Evolutionary conservation across 64 coral and sea anemone genomes (phyloP).

Genomic region (Pocillopora damicornis): DNA sequence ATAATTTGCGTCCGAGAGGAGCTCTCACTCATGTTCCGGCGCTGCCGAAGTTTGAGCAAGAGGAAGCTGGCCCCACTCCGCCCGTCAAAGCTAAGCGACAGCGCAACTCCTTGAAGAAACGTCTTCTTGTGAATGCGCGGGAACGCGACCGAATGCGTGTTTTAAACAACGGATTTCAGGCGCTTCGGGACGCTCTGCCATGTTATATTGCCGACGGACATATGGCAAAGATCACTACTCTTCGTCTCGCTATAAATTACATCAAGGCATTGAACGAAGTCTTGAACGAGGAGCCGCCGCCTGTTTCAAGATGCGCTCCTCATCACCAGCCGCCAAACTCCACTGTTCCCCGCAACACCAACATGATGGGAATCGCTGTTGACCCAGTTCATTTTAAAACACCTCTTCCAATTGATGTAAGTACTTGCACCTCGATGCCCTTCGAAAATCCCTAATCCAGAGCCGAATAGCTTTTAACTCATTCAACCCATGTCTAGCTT

Average conservation of each 20-base stretch:
- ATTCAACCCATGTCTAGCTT: background rate
- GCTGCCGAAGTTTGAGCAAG: conserved; percentile 42
- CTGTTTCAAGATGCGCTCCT: background rate
- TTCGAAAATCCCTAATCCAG: no score
- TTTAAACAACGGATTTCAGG: conserved; percentile 90
- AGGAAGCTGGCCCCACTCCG: conserved; percentile 33
- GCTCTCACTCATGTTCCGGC: conserved; percentile 35
- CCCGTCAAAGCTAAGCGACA: conserved; percentile 79
- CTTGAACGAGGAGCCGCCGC: conserved; percentile 57
- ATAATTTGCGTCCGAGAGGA: conserved; percentile 82
- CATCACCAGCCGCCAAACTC: background rate
- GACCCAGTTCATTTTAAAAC: background rate
- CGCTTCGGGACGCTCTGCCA: conserved; percentile 84
- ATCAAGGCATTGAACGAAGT: conserved; percentile 97
- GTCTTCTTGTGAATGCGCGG: conserved; percentile 88
- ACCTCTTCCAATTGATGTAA: conserved; percentile 35
- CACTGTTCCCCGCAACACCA: background rate
- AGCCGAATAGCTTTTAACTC: no score
- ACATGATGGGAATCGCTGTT: background rate
- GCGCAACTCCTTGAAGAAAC: conserved; percentile 88
- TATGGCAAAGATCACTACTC: conserved; percentile 97
- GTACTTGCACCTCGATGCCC: background rate
- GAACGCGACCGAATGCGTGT: conserved; percentile 93
- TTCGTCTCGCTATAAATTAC: conserved; percentile 95
- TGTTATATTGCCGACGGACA: conserved; percentile 99